Percentiles rank a stretch among this genome's conserved stretches.
These are phyloP conservation scores for Jordanella pulchra DNA, from an alignment of 2,797 vertebrate species.

Conservation along the genomic window DNA sequence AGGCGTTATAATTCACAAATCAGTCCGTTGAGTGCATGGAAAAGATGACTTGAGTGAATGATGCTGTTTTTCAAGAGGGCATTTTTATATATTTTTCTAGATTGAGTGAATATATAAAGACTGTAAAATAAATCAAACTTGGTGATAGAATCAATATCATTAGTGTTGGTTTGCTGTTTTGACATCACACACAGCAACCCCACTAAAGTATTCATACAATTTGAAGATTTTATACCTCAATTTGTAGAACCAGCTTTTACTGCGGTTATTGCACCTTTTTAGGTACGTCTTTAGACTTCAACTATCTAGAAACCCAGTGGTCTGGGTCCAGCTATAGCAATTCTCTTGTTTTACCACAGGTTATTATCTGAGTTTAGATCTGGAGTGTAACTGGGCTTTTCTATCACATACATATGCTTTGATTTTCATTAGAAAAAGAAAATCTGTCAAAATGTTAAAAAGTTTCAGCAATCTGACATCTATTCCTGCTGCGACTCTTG, in stretches of 20 bases:
- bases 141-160: no score
- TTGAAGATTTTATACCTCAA: background rate
- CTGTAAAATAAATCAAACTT: background rate
- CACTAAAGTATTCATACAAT: background rate
- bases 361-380: background rate
- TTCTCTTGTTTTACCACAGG: background rate
- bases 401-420: background rate
- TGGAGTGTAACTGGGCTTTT: background rate
- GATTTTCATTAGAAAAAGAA: background rate
- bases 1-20: conserved; percentile 24
- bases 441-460: background rate
- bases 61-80: background rate
- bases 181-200: background rate
- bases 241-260: background rate
- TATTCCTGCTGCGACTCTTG: background rate
- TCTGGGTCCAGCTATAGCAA: background rate
- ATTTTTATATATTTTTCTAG: background rate
- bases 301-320: background rate
- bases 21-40: background rate
- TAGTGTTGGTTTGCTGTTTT: background rate
- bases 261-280: background rate
- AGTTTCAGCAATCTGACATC: background rate
- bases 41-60: background rate
- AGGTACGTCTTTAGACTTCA: background rate
- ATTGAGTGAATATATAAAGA: background rate